Percentiles rank a stretch among this genome's conserved stretches.
These are phyloP conservation scores for Mus spicilegus DNA, from an alignment of 2,113 vertebrate species.

Conservation along the genomic window DNA sequence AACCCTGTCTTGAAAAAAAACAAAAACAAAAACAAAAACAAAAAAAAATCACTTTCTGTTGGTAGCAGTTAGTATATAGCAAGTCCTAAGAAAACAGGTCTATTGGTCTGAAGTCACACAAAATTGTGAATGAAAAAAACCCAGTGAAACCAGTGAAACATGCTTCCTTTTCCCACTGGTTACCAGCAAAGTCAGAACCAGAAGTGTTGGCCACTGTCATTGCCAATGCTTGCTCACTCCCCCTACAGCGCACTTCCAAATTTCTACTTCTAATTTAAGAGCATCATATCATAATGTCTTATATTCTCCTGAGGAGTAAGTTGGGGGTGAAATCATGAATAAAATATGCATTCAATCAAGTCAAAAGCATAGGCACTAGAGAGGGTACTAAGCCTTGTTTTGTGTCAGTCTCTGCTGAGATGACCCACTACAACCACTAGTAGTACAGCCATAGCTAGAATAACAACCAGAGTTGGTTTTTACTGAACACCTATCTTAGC, in stretches of 20 bases:
- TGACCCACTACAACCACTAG: not conserved
- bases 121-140: not conserved
- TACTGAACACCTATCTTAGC: not conserved
- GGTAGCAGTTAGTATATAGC: not conserved
- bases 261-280: constrained; percentile 33
- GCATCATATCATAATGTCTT: not conserved
- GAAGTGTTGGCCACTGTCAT: not conserved
- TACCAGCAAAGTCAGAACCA: constrained; percentile 11
- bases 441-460: too few species aligned
- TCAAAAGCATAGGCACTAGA: not conserved
- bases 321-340: constrained; percentile 40
- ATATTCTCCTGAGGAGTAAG: constrained; percentile 14
- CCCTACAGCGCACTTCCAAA: constrained; percentile 1
- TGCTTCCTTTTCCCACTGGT: not conserved
- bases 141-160: not conserved
- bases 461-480: not conserved
- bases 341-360: not conserved
- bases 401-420: not conserved
- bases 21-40: too few species aligned
- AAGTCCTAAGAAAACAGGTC: constrained; percentile 22
- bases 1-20: not conserved
- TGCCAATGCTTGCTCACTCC: not conserved
- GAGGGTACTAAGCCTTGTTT: not conserved
- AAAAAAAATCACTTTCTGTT: not conserved
- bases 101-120: constrained; percentile 43